Conservation (phyloP, 2,888 invertebrate species). For the Silvanus unidentatus region DNA sequence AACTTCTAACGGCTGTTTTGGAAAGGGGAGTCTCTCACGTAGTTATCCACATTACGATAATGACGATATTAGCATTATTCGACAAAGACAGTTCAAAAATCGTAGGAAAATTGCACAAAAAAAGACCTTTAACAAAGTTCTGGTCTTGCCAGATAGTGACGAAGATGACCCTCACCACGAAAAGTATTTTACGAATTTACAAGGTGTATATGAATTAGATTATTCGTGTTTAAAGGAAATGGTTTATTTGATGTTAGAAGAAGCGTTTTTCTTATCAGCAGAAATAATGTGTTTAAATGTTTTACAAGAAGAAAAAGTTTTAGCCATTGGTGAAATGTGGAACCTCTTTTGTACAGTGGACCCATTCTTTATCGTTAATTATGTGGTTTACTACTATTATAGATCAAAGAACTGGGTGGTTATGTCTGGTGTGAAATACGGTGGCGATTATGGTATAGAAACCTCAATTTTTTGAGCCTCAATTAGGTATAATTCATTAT, state of each 20-base stretch:
- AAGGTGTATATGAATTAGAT: constrained; percentile 56
- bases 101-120: constrained; percentile 43
- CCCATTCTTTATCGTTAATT: constrained; percentile 58
- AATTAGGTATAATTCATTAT: not conserved
- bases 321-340: constrained; percentile 55
- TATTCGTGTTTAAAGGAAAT: constrained; percentile 57
- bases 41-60: constrained; percentile 40
- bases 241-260: constrained; percentile 65
- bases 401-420: constrained; percentile 88
- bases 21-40: constrained; percentile 55
- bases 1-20: constrained; percentile 69
- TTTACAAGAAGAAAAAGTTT: constrained; percentile 46
- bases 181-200: constrained; percentile 56
- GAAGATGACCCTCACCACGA: constrained; percentile 61
- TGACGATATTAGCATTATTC: constrained; percentile 43
- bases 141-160: constrained; percentile 63
- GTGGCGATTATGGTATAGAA: constrained; percentile 76
- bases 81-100: constrained; percentile 56
- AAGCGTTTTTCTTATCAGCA: constrained; percentile 69
- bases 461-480: not conserved
- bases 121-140: constrained; percentile 42
- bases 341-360: constrained; percentile 54
- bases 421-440: constrained; percentile 83
- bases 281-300: constrained; percentile 64
- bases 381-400: constrained; percentile 79